A percentile compares a stretch with the other conserved stretches of the same genome.
These are phyloP conservation scores for Bombus sibiricus DNA, from an alignment of 1,140 invertebrate genomes.

Conservation along the genomic window DNA sequence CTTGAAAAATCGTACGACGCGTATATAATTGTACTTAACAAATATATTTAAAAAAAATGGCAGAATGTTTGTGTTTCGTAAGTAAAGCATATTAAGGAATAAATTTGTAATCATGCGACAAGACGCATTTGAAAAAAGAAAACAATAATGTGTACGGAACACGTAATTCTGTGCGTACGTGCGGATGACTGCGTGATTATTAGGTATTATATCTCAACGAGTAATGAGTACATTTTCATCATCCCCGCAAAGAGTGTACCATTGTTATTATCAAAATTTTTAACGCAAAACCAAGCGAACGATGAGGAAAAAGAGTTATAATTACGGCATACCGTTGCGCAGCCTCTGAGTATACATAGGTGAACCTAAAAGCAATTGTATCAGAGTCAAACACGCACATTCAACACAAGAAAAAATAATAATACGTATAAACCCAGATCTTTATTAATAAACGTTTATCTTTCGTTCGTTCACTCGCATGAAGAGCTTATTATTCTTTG, in stretches of 20 bases:
- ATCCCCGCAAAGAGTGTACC: constrained; percentile 55
- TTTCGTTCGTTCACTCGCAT: constrained; percentile 58
- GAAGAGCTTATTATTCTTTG: constrained; percentile 52
- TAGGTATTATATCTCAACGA: constrained; percentile 63
- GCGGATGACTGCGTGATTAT: constrained; percentile 69
- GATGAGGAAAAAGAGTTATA: constrained; percentile 5
- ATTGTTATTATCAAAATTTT: constrained; percentile 68
- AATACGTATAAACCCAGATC: constrained; percentile 49
- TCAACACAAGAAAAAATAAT: constrained; percentile 54
- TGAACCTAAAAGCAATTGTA: constrained; percentile 63
- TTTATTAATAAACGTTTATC: constrained; percentile 61
- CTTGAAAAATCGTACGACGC: constrained; percentile 73
- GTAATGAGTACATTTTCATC: constrained; percentile 60
- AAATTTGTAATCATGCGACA: constrained; percentile 49
- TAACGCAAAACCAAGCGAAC: constrained; percentile 36
- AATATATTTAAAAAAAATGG: constrained; percentile 66
- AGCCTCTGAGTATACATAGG: constrained; percentile 42
- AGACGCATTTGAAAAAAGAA: constrained; percentile 38
- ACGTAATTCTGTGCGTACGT: constrained; percentile 64
- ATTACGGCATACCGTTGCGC: constrained; percentile 47
- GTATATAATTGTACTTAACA: constrained; percentile 73
- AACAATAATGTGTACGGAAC: constrained; percentile 39
- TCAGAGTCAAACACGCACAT: constrained; percentile 75
- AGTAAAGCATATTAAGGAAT: constrained; percentile 63
- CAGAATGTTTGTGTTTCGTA: constrained; percentile 70